Base-by-base conservation (phyloP, 2,888 invertebrate genomes). In the Pristionchus fissidentatus region DNA sequence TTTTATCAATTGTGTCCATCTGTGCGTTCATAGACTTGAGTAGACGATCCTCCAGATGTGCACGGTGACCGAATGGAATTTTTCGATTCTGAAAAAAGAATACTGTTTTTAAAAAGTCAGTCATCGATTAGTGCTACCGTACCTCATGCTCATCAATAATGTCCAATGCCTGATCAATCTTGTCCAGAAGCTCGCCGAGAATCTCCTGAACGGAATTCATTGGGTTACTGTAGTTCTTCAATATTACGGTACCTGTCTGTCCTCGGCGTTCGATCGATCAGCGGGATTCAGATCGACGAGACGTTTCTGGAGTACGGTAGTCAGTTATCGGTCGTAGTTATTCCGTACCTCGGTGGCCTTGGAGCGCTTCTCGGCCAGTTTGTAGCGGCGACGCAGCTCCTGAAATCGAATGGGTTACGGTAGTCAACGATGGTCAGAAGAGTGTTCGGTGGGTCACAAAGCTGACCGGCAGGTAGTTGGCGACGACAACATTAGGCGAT, bases 81-180 rank as follows among this genome's bases (percentile, higher is more conserved):
- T 85, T 85, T 15, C 88, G 86, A 13, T 86, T 85, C 89, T 89
- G 85, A 62, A 32, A 29, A n/a, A n/a, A 32, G 41, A n/a, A n/a
- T n/a, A n/a, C n/a, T n/a, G n/a, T n/a, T n/a, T n/a, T n/a, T n/a
- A n/a, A n/a, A n/a, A n/a, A n/a, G n/a, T n/a, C n/a, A n/a, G n/a
- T 5, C 19, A 62, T n/a, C 62, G 8, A 5, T 29, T 4, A 19
- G 29, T n/a, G n/a, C n/a, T 77, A 43, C 43, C n/a, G 66, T 60
- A 87, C 89, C 86, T 84, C 85, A 83, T 91, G 91, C 81, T 90
- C 90, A 77, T 91, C 90, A 85, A 86, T 87, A 85, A 91, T 90
- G 84, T 91, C 90, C 75, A 91, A 86, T 35, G 88, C 90, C 81
- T 91, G 90, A 49, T 86, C 87, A 22, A 89, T 88, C 85, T 91